Base-by-base conservation (phyloP, 2,113 vertebrate genomes). In the Laterallus jamaicensis region DNA sequence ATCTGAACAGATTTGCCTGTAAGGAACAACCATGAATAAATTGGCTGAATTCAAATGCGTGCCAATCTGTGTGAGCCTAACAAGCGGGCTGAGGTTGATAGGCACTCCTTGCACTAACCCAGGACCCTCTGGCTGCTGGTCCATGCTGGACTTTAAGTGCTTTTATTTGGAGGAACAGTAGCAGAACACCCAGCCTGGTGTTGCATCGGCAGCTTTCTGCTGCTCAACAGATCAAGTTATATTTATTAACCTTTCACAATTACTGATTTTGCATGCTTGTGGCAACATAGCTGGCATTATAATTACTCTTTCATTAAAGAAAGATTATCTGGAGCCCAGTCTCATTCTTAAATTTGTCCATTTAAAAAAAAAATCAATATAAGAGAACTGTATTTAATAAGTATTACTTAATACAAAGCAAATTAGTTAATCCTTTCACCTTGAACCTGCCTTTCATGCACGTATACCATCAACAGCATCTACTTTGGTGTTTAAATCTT, bases 1-100 rank as follows among this genome's bases (percentile, higher is more conserved):
- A 49, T 52, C 76, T 25, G 78, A 76, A 75, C 26, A 37, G 74
- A 63, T 87, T 80, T 87, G 58, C 70, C 81, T 71, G 58, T 35
- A 79, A 79, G 91, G 73, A 96, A 11, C 47, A 84, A 58, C 50
- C 40, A 10, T 13, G 56, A 92, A 92, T 83, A 91, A 92, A 89
- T 11, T 18, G 64, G 50, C 32, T 70, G 32, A 82, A 75, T 91
- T 88, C 85, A 91, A 88, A 88, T 9, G 4, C 2, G 12, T 84
- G 66, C 54, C 82, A 54, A 18, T 71, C 49, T 69, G 15, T 37
- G 17, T 5, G 63, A 81, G 40, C 69, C 56, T 75, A 37, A 63
- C 0, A 2, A 85, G 24, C 71, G 1, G 1, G 21, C 3, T 81
- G 86, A 68, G 68, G 58, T 69, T 84, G 21, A 10, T 1, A 29